Evolutionary conservation across 2,888 invertebrate genomes (phyloP).

Genomic region (Amblyjoppa proteus): DNA sequence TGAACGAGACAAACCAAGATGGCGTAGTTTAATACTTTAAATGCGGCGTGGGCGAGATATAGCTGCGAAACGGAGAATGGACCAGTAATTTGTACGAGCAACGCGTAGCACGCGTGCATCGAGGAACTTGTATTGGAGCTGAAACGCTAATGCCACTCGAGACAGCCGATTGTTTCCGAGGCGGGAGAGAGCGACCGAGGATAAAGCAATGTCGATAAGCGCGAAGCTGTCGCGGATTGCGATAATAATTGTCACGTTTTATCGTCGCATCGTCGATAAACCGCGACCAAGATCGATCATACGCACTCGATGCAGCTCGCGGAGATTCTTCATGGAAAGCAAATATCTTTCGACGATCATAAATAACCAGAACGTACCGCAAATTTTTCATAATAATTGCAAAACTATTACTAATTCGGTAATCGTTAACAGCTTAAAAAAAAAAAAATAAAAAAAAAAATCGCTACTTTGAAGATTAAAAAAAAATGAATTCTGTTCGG

Average conservation of each 20-base stretch:
- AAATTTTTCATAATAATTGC: no score
- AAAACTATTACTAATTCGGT: no score
- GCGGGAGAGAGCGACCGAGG: background rate
- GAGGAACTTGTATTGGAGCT: conserved; percentile 5
- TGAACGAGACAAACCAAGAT: conserved; percentile 57
- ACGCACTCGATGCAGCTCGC: background rate
- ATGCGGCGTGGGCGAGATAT: conserved; percentile 10
- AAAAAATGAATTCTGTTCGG: background rate
- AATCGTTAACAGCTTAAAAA: background rate
- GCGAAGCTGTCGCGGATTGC: background rate
- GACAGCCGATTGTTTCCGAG: background rate
- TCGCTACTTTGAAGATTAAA: no score
- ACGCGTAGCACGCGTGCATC: background rate
- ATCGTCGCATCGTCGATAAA: conserved; percentile 31
- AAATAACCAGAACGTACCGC: background rate
- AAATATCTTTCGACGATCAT: background rate
- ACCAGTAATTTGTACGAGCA: background rate
- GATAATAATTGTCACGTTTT: conserved; percentile 20
- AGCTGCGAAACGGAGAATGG: conserved; percentile 1
- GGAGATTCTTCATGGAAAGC: background rate
- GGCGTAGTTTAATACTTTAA: conserved; percentile 31
- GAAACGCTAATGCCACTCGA: background rate
- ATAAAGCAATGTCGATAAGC: conserved; percentile 10
- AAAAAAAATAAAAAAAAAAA: background rate
- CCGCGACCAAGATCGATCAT: background rate